Evolutionary conservation across 2,888 invertebrate genomes (phyloP).

Genomic region (Andricus curvator): DNA sequence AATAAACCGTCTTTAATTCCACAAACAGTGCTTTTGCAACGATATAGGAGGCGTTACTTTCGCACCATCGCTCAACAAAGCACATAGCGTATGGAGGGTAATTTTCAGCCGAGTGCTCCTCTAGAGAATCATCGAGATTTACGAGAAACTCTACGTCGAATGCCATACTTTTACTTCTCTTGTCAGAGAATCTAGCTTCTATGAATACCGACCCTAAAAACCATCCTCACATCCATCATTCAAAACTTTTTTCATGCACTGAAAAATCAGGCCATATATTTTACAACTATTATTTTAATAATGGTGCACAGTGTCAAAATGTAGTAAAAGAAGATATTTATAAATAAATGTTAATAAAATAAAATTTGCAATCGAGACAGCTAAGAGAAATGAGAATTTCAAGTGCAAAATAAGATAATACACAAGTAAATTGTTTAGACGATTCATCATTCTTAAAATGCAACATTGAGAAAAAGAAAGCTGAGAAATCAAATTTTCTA

Average conservation of each 20-base stretch:
- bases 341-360: no score
- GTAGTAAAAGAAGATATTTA: no score
- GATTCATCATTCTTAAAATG: no score
- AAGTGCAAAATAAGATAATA: no score
- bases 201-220: conserved; percentile 14
- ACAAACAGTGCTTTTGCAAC: conserved; percentile 63
- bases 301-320: no score
- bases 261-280: background rate
- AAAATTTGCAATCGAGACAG: no score
- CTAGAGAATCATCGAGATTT: conserved; percentile 44
- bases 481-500: no score
- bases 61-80: conserved; percentile 63
- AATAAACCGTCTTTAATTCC: conserved; percentile 68
- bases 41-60: conserved; percentile 52
- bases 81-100: conserved; percentile 46
- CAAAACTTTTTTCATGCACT: background rate
- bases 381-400: no score
- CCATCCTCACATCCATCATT: conserved; percentile 29
- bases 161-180: conserved; percentile 28
- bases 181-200: conserved; percentile 26
- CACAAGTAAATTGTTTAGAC: no score
- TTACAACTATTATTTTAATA: background rate
- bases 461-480: no score
- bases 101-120: conserved; percentile 59
- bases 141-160: conserved; percentile 42